These are phyloP conservation scores for Trichomalopsis sarcophagae DNA, from an alignment of 1,140 invertebrate species.

Conservation along the genomic window DNA sequence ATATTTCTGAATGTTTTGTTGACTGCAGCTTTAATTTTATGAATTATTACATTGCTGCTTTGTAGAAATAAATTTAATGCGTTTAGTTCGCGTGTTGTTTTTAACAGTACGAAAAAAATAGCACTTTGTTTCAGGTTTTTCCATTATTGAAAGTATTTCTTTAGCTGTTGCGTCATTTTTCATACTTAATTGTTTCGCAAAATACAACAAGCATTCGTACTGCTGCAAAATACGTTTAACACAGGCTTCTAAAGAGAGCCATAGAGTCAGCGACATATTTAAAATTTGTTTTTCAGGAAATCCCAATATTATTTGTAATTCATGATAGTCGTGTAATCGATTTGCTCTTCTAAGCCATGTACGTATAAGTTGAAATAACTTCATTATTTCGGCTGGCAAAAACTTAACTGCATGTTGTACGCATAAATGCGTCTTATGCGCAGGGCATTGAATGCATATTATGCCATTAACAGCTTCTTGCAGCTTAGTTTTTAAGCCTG, in stretches of 20 bases:
- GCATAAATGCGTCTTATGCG: background rate
- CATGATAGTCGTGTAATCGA: background rate
- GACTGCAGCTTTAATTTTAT: background rate
- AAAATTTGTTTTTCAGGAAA: background rate
- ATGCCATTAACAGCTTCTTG: background rate
- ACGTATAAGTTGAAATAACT: background rate
- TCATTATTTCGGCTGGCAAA: background rate
- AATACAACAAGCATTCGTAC: background rate
- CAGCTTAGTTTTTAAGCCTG: background rate
- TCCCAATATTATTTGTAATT: background rate
- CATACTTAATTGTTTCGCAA: background rate
- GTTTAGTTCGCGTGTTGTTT: background rate
- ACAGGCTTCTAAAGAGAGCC: background rate
- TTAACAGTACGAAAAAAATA: background rate
- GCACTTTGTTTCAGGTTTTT: background rate
- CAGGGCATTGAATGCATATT: background rate
- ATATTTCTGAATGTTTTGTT: background rate
- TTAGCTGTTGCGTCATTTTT: background rate
- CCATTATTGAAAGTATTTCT: background rate
- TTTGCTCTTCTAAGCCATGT: background rate
- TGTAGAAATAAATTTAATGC: background rate
- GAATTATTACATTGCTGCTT: background rate
- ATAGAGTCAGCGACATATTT: background rate
- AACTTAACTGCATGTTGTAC: background rate
- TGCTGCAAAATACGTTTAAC: background rate